Conservation (phyloP, 1,140 invertebrate species). For the Drosophila jambulina region DNA sequence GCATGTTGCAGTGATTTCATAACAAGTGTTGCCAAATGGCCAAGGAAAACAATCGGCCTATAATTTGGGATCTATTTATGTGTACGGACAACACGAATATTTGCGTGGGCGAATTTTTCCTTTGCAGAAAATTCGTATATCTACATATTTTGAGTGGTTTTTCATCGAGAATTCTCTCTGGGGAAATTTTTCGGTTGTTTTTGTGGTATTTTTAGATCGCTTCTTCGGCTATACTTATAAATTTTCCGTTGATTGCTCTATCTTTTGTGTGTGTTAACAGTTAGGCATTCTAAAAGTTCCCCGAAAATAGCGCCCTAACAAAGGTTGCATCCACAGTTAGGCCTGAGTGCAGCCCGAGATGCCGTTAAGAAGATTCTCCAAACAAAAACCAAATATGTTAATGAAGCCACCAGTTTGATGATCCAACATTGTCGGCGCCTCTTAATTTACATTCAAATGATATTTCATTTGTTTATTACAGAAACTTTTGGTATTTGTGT, state of each 20-base stretch:
- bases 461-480: conserved; percentile 46
- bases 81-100: conserved; percentile 35
- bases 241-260: conserved; percentile 38
- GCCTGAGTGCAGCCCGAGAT: conserved; percentile 20
- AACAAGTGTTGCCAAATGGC: conserved; percentile 79
- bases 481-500: conserved; percentile 21
- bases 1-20: conserved; percentile 55
- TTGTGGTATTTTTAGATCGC: conserved; percentile 35
- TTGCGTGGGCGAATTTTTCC: conserved; percentile 65
- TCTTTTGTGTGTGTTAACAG: background rate
- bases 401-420: conserved; percentile 42
- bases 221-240: conserved; percentile 30
- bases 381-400: conserved; percentile 36
- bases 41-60: conserved; percentile 26
- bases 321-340: conserved; percentile 41
- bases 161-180: conserved; percentile 32
- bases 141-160: conserved; percentile 45
- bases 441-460: conserved; percentile 46
- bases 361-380: conserved; percentile 51
- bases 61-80: conserved; percentile 55
- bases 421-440: conserved; percentile 40
- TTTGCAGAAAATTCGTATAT: conserved; percentile 61
- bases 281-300: conserved; percentile 33
- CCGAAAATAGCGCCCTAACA: background rate
- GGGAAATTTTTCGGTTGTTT: conserved; percentile 16